Base-by-base conservation (phyloP, 2,113 vertebrate species). In the Chaetodon auriga region DNA sequence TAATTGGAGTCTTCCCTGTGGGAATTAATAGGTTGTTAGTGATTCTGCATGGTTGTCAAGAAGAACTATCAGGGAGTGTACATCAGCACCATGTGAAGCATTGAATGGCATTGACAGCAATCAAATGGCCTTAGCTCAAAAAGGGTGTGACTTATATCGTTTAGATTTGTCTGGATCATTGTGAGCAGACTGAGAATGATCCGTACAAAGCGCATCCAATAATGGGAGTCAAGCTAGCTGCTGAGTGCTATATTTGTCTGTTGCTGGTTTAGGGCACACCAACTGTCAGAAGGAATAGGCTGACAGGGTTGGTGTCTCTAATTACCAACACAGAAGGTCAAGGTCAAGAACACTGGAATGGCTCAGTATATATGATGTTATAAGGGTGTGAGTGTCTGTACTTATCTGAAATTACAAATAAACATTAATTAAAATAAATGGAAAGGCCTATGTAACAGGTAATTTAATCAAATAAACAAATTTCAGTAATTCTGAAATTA, bases 251-350 rank as follows among this genome's bases (percentile, higher is more conserved):
- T 1, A n/a, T 70, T 19, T 1, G 12, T 38, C 21, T 41, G n/a
- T 46, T 72, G 15, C 54, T 0, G 10, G 38, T 72, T 71, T 46
- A 61, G 5, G 1, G 15, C 25, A 71, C 36, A 66, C 35, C n/a
- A 25, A 45, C n/a, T 1, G 23, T 72, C 55, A 49, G 7, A n/a
- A 15, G 18, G 16, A 36, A 46, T 7, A 46, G 41, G 41, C 41
- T 73, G 16, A 12, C 36, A 30, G 30, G 55, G 25, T 5, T 1
- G 13, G 66, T 68, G 16, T 35, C 15, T 35, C 12, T 51, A 49
- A 68, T 68, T n/a, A 68, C 46, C 16, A 36, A 15, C 23, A 12
- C 1, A 48, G 71, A 62, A 74, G 18, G 43, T 62, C 71, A 74
- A 48, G 45, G 60, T 23, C 35, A 55, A 70, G 38, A 70, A 12